A percentile compares a stretch with the other conserved stretches of the same genome.
Evolutionary conservation across 1,140 invertebrate species (phyloP).

Genomic region (Pomacea maculata): DNA sequence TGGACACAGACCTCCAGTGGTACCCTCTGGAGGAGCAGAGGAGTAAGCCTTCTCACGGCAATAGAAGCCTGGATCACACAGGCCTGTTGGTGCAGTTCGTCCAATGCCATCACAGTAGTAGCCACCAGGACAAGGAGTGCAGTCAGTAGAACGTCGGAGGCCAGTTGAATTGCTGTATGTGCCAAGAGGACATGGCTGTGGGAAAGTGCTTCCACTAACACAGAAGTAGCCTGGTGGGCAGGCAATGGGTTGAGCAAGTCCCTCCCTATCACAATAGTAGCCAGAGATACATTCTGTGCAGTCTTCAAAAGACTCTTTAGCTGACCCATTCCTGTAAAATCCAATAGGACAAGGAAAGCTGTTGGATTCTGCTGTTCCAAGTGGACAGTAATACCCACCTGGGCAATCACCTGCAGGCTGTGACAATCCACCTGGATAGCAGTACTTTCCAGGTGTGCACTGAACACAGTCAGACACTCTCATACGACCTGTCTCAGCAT

Average conservation of each 20-base stretch:
- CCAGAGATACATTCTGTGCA: conserved; percentile 62
- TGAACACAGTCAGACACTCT: conserved; percentile 54
- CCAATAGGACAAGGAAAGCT: conserved; percentile 59
- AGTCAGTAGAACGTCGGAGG: conserved; percentile 55
- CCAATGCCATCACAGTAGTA: conserved; percentile 64
- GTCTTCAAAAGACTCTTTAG: conserved; percentile 60
- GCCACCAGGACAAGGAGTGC: conserved; percentile 61
- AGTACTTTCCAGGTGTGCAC: conserved; percentile 59
- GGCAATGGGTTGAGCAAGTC: conserved; percentile 54
- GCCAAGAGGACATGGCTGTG: conserved; percentile 59
- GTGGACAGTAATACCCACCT: conserved; percentile 57
- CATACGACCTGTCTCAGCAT: conserved; percentile 42
- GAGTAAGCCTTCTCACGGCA: conserved; percentile 61
- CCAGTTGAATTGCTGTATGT: conserved; percentile 62
- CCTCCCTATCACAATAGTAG: conserved; percentile 58
- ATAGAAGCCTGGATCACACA: conserved; percentile 63
- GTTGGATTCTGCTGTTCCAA: conserved; percentile 47
- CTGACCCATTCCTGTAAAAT: conserved; percentile 60
- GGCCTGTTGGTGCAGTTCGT: conserved; percentile 53
- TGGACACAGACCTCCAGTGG: conserved; percentile 61
- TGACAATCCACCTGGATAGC: conserved; percentile 42
- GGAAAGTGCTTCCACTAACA: conserved; percentile 57
- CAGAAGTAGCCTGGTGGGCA: conserved; percentile 61
- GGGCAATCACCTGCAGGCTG: conserved; percentile 46
- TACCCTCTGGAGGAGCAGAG: conserved; percentile 61